Evolutionary conservation across 1,140 invertebrate species (phyloP).

Genomic region (Aporrectodea caliginosa): DNA sequence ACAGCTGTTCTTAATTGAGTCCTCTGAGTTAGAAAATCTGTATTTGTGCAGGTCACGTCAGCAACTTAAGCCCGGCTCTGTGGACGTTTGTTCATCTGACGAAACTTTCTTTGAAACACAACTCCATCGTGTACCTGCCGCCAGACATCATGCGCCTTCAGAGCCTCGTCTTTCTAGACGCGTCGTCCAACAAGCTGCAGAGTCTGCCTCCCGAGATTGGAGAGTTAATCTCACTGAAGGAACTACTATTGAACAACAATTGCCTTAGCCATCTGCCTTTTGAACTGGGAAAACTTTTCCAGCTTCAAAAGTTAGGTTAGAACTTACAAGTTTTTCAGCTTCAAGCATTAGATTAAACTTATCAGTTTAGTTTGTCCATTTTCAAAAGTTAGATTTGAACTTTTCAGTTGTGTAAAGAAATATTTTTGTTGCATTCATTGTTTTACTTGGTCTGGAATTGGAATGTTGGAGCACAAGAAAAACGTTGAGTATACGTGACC

Average conservation of each 20-base stretch:
- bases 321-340: conserved; percentile 21
- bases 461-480: no score
- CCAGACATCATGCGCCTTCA: conserved; percentile 77
- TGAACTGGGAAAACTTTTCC: conserved; percentile 95
- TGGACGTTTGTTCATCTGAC: conserved; percentile 88
- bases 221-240: conserved; percentile 87
- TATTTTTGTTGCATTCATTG: no score
- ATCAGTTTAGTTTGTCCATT: no score
- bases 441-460: no score
- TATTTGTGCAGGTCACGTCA: no score
- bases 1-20: no score
- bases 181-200: conserved; percentile 87
- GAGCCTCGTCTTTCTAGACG: conserved; percentile 80
- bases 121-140: conserved; percentile 80
- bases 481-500: no score
- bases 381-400: no score
- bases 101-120: conserved; percentile 90
- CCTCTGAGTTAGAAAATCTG: no score
- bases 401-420: no score
- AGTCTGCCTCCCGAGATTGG: conserved; percentile 91
- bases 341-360: no score
- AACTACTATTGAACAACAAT: conserved; percentile 91
- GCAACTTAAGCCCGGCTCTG: conserved; percentile 82
- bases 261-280: conserved; percentile 86
- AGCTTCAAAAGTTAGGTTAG: conserved; percentile 70